Evolutionary conservation across 2,888 invertebrate species (phyloP), one percentile per base, ranked within the genome.

Genomic region (Dimorphilus gyrociliatus): DNA sequence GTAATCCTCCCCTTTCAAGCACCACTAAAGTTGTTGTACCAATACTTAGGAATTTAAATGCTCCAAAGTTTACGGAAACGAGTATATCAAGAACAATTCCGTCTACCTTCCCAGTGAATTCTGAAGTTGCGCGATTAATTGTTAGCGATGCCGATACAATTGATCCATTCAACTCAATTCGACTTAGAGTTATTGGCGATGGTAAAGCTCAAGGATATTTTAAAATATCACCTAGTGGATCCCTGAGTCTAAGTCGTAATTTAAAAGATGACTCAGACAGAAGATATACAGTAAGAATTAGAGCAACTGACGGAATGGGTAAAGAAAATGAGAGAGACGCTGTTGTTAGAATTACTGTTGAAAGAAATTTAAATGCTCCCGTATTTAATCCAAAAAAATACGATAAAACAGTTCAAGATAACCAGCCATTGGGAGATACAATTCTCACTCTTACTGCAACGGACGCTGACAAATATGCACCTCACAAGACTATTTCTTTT

Each of bases 231-330:
- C n/a, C n/a, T n/a, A n/a, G n/a, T n/a, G n/a, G n/a, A 24, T 14
- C 5, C 24, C 24, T 4, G 15, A 3, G 14, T 14, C 5, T 5
- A 15, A 15, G 4, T 14, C 13, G n/a, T 1, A 33, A 26, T 14
- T 34, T 49, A 6, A 34, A 30, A 5, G 33, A 28, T n/a, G 47
- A 49, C 27, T 23, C 35, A 2, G 38, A 32, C 19, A 35, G 42
- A 13, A 16, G 19, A 2, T 48, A 48, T 32, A 28, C 32, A 17
- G 47, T 48, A 31, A 39, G 46, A 8, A 37, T 55, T 1, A 34
- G 40, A 8, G 54, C 51, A 0, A 45, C 47, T 14, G 55, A 55
- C 31, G 47, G 50, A 2, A 52, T 53, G 12, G 52, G 50, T 3
- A 32, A 40, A 2, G 35, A 38, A 4, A 37, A 42, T 2, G 37